Percentiles rank a stretch among this genome's conserved stretches.
phyloP scores from a whole-genome alignment of 1,140 invertebrate species.

The Anastrepha ludens region DNA sequence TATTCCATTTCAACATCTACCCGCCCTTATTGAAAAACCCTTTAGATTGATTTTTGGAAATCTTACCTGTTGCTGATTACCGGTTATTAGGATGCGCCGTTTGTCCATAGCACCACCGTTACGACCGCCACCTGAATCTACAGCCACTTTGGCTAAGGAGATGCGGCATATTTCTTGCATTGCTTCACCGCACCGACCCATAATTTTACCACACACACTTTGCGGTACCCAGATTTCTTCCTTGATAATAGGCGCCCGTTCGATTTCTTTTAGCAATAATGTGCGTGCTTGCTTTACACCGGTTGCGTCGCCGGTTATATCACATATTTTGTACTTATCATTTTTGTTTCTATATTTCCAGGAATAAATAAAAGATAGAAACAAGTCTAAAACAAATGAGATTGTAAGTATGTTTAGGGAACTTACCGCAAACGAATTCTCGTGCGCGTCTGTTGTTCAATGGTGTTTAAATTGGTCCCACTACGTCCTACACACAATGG shows the following conservation, averaged over 20 bases:
- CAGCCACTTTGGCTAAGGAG: conserved; percentile 69
- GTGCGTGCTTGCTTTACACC: conserved; percentile 81
- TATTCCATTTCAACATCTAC: no score
- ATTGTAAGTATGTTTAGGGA: not conserved
- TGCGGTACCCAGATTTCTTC: conserved; percentile 81
- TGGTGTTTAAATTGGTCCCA: conserved; percentile 81
- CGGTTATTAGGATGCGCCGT: conserved; percentile 77
- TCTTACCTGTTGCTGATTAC: conserved; percentile 77
- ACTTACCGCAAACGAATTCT: conserved; percentile 79
- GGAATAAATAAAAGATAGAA: conserved; percentile 58
- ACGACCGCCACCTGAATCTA: conserved; percentile 66
- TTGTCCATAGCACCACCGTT: conserved; percentile 62
- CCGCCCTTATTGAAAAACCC: no score
- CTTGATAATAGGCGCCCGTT: conserved; percentile 80
- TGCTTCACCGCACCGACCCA: conserved; percentile 82
- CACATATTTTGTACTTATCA: conserved; percentile 74
- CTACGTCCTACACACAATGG: conserved; percentile 78
- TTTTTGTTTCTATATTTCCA: conserved; percentile 68
- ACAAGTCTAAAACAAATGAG: no score
- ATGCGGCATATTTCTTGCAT: conserved; percentile 81
- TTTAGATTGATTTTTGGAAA: no score
- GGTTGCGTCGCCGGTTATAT: conserved; percentile 80
- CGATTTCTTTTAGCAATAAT: conserved; percentile 83
- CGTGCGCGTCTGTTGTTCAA: conserved; percentile 83
- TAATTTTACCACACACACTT: conserved; percentile 80